Evolutionary conservation across 2,113 vertebrate species (phyloP), one percentile per base, ranked within the genome.

Genomic region (Osmerus mordax): DNA sequence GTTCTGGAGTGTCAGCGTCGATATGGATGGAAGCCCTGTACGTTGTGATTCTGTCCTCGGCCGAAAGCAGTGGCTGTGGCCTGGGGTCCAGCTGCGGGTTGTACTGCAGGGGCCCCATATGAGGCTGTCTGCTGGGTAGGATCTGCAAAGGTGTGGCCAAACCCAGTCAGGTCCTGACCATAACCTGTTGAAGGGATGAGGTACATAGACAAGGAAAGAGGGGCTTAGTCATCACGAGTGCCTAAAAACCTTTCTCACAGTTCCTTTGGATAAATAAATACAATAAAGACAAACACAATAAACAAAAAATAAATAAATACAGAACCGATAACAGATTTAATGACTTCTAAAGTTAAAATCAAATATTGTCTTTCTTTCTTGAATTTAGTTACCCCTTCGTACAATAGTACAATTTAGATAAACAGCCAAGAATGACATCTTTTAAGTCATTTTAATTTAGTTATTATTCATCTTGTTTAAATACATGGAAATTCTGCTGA

Each of bases 1-100:
- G 64, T 71, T 60, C 67, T 56, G 63, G 59, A 23, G 70, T 56
- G 67, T 94, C 96, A 99, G 93, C 97, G 97, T 87, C 97, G 90
- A 90, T 99, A 99, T 6, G 97, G 97, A 72, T 99, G 97, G 91
- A 99, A 99, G 87, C 97, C 95, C 92, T 98, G 96, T 87, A 98
- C 95, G 8, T 99, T 99, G 88, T 99, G 97, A 93, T 98, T 99
- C 92, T 98, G 97, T 60, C 96, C 97, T 68, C 96, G 93, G 78
- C 95, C 97, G 7, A 97, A 98, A 18, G 93, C 95, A 58, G 87
- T 95, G 77, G 94, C 94, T 0, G 94, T 90, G 0, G 94, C 84
- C 0, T 95, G 96, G 11, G 95, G 96, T 64, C 92, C 95, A 5
- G 94, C 92, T 0, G 94, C 83, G 4, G 96, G 94, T 58, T 93